Conservation (phyloP, 2,797 vertebrate genomes). For the Trachurus trachurus region DNA sequence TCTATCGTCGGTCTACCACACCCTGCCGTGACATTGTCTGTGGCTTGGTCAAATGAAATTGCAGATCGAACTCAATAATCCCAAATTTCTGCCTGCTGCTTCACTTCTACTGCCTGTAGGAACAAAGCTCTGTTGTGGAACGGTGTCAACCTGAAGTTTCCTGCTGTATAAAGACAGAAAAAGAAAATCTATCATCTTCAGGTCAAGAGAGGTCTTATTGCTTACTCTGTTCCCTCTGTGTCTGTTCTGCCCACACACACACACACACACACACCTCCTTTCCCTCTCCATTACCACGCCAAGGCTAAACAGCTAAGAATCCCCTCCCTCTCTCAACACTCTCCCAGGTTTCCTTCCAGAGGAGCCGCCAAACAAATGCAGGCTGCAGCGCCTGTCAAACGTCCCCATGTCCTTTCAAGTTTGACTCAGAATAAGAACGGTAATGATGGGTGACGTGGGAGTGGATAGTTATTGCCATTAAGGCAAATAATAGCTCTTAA, state of each 20-base stretch:
- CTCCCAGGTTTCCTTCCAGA: slow-evolving; percentile 35
- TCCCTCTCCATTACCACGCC: slow-evolving; percentile 54
- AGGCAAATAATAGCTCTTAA: slow-evolving; percentile 83
- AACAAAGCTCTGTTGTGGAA: slow-evolving; percentile 17
- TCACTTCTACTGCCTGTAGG: slow-evolving; percentile 4
- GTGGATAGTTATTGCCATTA: slow-evolving; percentile 71
- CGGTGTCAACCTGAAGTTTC: slow-evolving; percentile 31
- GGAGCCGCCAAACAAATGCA: slow-evolving; percentile 63
- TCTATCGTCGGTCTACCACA: slow-evolving; percentile 71
- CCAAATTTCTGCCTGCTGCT: slow-evolving; percentile 42
- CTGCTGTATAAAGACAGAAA: slow-evolving; percentile 17
- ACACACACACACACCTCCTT: slow-evolving; percentile 41
- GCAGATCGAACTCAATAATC: slow-evolving; percentile 71
- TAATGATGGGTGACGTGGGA: slow-evolving; percentile 76
- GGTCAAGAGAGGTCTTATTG: slow-evolving; percentile 54
- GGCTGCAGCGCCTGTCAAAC: slow-evolving; percentile 61
- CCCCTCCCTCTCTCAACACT: slow-evolving; percentile 16
- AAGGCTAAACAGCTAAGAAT: slow-evolving; percentile 48
- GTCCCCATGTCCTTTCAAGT: slow-evolving; percentile 78
- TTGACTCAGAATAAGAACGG: slow-evolving; percentile 77
- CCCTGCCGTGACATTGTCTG: slow-evolving; percentile 76
- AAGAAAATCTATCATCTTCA: slow-evolving; percentile 5
- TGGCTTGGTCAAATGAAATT: slow-evolving; percentile 75
- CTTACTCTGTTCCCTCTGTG: slow-evolving; percentile 43
- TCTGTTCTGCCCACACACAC: slow-evolving; percentile 48